Base-by-base conservation (phyloP, 2,113 vertebrate genomes). In the Gymnogyps californianus region DNA sequence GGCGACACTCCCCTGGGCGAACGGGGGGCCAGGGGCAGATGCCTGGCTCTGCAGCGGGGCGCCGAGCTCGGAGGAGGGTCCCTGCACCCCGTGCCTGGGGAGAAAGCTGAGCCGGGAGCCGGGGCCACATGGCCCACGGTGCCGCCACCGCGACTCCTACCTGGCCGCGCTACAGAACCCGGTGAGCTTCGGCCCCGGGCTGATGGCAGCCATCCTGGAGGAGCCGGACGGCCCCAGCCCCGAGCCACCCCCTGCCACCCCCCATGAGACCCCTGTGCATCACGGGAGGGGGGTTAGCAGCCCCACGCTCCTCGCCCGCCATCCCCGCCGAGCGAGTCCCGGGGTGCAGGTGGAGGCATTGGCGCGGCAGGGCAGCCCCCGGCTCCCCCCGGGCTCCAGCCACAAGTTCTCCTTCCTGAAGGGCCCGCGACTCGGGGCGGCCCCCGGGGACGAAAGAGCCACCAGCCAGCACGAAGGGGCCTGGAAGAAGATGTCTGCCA, bases 351-450 rank as follows among this genome's bases (percentile, higher is more conserved):
- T 8, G 1, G 89, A 95, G 29, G 70, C 26, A 1, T 1, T 16
- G 57, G 46, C 16, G 12, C 92, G 7, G 51, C 82, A 42, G 28
- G 86, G 84, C n/a, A 74, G 71, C 40, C 11, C 66, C 22, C 95
- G 31, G 38, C 74, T 59, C 13, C 47, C 83, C 54, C 36, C 36
- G 8, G 69, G 55, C 47, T 98, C 98, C 36, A 93, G 98, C 25
- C 98, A 98, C 95, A 99, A 98, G 77, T 98, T 98, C 96, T 98
- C 98, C 58, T 97, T 98, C 89, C 81, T 97, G 77, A 98, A 98
- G 52, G 97, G 98, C 3, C 94, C 98, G 1, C 98, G 92, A 88
- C 94, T 95, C n/a, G 76, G 94, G 62, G 55, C 24, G 6, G 78
- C 87, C 38, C 34, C 96, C 0, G 83, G 64, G 20, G 97, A 97